Percentiles rank a stretch among this genome's conserved stretches.
Evolutionary conservation across 2,113 vertebrate genomes (phyloP).

Genomic region (Nerophis ophidion): DNA sequence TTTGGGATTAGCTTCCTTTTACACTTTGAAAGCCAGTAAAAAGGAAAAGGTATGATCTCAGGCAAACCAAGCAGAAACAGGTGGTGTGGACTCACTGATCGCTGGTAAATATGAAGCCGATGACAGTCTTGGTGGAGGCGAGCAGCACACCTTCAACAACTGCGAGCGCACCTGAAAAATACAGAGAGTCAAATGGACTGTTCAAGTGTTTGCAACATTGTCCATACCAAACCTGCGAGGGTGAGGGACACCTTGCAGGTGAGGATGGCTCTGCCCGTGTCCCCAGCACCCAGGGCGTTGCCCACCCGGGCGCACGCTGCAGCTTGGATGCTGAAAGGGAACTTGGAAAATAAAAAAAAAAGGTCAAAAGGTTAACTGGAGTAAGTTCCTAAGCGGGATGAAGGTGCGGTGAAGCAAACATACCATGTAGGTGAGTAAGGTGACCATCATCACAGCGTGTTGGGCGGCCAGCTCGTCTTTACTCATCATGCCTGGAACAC

Average conservation of each 20-base stretch:
- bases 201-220: background rate
- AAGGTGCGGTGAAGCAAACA: background rate
- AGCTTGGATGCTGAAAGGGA: constrained; percentile 78
- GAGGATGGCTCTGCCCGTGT: constrained; percentile 70
- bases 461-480: constrained; percentile 83
- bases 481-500: constrained; percentile 75
- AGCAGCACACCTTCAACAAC: constrained; percentile 70
- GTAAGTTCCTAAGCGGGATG: background rate
- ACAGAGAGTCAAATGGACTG: background rate
- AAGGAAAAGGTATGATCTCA: background rate
- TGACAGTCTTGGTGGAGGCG: constrained; percentile 68
- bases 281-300: constrained; percentile 79
- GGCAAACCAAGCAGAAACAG: background rate
- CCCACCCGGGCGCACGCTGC: constrained; percentile 80
- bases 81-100: constrained; percentile 73
- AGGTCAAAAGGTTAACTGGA: background rate
- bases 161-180: constrained; percentile 64
- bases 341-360: constrained; percentile 55
- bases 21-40: too few relatives aligned
- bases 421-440: constrained; percentile 82
- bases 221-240: constrained; percentile 59
- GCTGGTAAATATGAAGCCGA: constrained; percentile 79
- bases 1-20: too few relatives aligned
- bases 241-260: constrained; percentile 71
- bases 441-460: constrained; percentile 77